Base-by-base conservation (phyloP, 2,797 vertebrate species). In the Acanthiza pusilla region DNA sequence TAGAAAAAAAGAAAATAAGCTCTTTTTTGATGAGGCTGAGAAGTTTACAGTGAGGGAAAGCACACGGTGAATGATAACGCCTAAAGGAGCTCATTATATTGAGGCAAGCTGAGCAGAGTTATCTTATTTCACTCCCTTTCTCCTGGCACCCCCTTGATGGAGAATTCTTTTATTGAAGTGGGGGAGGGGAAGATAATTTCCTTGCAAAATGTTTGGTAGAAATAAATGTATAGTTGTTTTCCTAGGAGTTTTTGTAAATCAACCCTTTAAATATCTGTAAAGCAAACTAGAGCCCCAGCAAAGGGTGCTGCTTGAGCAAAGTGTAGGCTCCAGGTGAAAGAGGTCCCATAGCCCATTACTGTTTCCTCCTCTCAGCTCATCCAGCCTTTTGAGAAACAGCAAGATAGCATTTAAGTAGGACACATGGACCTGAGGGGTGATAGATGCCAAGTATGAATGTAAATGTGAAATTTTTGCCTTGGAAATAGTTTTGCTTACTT, bases 11-110 rank as follows among this genome's bases (percentile, higher is more conserved):
- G 15, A 86, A 85, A 88, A 89, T 51, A 75, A 63, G 70, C 70
- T 89, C 85, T 89, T 95, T 95, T 97, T 95, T 95, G 78, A 91
- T 88, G 92, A 95, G 87, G 67, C 88, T 92, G 88, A 94, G 93
- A 94, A 96, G 95, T 92, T 94, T 91, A 92, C 89, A 90, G 74
- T 65, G 85, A 92, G 71, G 67, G 70, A 94, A 92, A 88, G 80
- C 82, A 57, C 76, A 89, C 11, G 6, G n/a, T 84, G 85, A 96
- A 94, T 86, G 85, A 96, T 94, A 94, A 94, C 92, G 85, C 87
- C 88, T 91, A 61, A 79, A 65, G 72, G 45, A 91, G 85, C 87
- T 96, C 77, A 89, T 97, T 97, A 96, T 96, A 93, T 65, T 91
- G 84, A 92, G 45, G 89, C 95, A 93, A 96, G 91, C 94, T 96